Conservation (phyloP, 2,113 vertebrate genomes). For the Dipodomys spectabilis region DNA sequence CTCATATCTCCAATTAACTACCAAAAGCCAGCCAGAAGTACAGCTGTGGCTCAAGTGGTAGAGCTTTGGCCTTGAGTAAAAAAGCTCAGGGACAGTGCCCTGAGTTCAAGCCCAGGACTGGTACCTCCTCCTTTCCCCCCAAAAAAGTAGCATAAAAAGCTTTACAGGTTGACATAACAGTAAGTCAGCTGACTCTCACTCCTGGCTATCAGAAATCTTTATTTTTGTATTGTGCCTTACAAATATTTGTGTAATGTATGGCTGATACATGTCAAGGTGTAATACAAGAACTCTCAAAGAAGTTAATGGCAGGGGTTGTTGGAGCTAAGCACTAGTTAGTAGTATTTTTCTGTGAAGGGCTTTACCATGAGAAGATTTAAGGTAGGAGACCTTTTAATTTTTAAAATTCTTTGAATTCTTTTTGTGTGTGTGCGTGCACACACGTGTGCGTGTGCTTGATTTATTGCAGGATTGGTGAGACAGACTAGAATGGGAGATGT, state of each 20-base stretch:
- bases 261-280: not conserved
- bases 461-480: not conserved
- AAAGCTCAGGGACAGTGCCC: too few relatives aligned
- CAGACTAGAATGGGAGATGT: not conserved
- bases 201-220: not conserved
- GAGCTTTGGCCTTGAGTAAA: too few relatives aligned
- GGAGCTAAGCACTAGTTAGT: not conserved
- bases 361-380: constrained; percentile 15
- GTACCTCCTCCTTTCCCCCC: too few relatives aligned
- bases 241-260: not conserved
- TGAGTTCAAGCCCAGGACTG: too few relatives aligned
- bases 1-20: too few relatives aligned
- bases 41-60: too few relatives aligned
- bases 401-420: constrained; percentile 36
- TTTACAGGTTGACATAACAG: not conserved
- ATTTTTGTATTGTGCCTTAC: not conserved
- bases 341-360: not conserved
- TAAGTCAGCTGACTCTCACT: not conserved
- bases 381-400: constrained; percentile 23
- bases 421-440: not conserved
- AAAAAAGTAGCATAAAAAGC: not conserved
- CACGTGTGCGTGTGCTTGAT: not conserved
- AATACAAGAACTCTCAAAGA: not conserved
- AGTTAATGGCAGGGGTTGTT: not conserved
- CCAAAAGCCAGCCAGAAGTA: too few relatives aligned